phyloP scores from a whole-genome alignment of 2,113 vertebrate species.

The Illadopsis cleaveri region DNA sequence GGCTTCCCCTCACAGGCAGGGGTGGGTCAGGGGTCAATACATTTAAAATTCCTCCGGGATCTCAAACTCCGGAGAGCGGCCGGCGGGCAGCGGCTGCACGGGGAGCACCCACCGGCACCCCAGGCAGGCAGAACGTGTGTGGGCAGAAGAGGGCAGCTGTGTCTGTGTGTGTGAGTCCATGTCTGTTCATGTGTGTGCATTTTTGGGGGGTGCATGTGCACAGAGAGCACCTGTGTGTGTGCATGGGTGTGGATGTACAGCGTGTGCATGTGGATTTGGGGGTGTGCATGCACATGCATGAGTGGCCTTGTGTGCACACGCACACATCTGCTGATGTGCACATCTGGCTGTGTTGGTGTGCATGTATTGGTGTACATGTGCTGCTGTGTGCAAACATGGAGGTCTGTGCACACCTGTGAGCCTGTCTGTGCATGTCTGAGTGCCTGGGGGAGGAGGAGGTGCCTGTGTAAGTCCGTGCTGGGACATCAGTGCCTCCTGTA shows the following conservation, averaged over 20 bases:
- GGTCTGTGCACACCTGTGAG: background rate
- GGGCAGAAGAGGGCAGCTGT: accelerated
- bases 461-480: accelerated
- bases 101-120: background rate
- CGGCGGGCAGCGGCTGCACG: accelerated
- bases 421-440: background rate
- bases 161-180: accelerated
- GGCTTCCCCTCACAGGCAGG: slow-evolving; percentile 7
- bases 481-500: accelerated
- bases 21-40: slow-evolving; percentile 22
- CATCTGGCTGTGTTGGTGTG: background rate
- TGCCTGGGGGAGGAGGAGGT: background rate
- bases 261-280: background rate
- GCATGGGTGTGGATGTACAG: too few relatives aligned
- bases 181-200: accelerated
- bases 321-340: background rate
- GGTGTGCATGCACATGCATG: accelerated
- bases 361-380: accelerated
- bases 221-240: background rate
- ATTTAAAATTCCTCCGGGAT: slow-evolving; percentile 49
- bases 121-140: accelerated
- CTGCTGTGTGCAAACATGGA: background rate
- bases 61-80: background rate
- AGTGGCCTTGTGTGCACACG: background rate
- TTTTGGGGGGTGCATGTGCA: background rate